Evolutionary conservation across 2,797 vertebrate genomes (phyloP).

Genomic region (Picus viridis): DNA sequence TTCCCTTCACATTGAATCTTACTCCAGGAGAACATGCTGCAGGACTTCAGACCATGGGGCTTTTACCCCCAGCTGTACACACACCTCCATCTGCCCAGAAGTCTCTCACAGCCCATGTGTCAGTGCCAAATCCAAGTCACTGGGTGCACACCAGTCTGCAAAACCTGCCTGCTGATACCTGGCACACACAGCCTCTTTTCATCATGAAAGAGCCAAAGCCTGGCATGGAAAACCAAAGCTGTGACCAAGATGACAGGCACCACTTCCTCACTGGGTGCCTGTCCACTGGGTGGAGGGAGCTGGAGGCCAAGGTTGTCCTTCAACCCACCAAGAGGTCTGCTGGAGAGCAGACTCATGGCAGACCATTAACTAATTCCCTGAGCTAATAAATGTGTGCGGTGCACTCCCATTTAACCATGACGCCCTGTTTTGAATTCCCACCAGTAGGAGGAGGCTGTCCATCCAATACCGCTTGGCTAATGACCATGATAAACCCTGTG

Average conservation of each 20-base stretch:
- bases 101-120: accelerated
- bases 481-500: background rate
- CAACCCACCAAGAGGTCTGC: background rate
- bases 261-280: accelerated
- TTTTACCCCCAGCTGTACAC: background rate
- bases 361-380: background rate
- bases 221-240: background rate
- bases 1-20: background rate
- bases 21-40: background rate
- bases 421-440: background rate
- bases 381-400: background rate
- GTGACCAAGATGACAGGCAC: background rate
- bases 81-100: background rate
- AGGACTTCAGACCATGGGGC: background rate
- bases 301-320: background rate
- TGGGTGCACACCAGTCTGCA: accelerated
- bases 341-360: background rate
- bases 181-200: background rate
- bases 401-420: background rate
- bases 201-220: background rate
- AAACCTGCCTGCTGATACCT: accelerated
- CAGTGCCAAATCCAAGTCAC: accelerated
- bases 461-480: background rate
- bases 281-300: background rate
- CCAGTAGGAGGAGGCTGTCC: accelerated